These are phyloP conservation scores for Megalopta genalis DNA, from an alignment of 1,140 invertebrate species.

Conservation along the genomic window DNA sequence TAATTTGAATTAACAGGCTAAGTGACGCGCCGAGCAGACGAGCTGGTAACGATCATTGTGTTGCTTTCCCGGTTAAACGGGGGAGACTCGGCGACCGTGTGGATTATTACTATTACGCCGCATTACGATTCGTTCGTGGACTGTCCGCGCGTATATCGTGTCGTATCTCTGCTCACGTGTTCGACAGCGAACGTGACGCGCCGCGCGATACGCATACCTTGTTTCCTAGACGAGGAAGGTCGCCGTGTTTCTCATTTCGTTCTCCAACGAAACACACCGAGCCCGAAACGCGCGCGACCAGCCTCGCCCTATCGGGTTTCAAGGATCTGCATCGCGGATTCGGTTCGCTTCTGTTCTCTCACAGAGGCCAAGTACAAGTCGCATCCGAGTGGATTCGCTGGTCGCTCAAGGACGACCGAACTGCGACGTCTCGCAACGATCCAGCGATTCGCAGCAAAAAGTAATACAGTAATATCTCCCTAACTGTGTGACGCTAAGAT, in stretches of 20 bases:
- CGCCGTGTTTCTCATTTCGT: background rate
- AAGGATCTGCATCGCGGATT: background rate
- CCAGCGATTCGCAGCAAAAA: no score
- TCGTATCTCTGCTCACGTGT: background rate
- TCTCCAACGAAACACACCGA: background rate
- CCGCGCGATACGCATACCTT: no score
- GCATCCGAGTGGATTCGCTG: background rate
- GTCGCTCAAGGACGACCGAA: background rate
- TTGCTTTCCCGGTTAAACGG: conserved; percentile 53
- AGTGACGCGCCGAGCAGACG: conserved; percentile 55
- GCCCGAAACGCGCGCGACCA: background rate
- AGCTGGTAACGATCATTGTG: conserved; percentile 62
- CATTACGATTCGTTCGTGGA: conserved; percentile 51
- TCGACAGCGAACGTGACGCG: background rate
- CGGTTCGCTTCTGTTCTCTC: background rate
- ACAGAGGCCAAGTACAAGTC: background rate
- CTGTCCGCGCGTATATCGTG: conserved; percentile 32
- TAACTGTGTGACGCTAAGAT: no score
- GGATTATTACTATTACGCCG: conserved; percentile 32
- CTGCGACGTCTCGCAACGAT: background rate
- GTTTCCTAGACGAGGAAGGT: background rate
- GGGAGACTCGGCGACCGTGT: conserved; percentile 53
- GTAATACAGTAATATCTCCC: no score
- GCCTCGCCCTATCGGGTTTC: background rate
- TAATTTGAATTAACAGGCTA: conserved; percentile 68